These are phyloP conservation scores for Sphyrna mokarran DNA, from an alignment of 2,113 vertebrate species.

Conservation along the genomic window DNA sequence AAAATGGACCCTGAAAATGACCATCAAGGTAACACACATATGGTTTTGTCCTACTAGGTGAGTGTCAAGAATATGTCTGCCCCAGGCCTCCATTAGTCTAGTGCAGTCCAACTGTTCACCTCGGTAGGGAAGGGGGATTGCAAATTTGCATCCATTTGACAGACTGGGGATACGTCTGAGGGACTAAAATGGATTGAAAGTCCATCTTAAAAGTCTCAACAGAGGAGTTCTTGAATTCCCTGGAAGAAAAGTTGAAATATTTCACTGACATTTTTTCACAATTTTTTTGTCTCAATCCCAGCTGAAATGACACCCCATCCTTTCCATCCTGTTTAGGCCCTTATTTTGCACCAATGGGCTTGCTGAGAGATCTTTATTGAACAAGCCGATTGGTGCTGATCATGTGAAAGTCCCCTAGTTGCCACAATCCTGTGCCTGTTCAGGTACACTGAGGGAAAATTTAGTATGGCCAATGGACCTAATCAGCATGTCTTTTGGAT, in stretches of 20 bases:
- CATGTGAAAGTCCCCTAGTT: too few species aligned
- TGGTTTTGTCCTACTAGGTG: background rate
- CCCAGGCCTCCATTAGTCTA: background rate
- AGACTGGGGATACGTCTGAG: too few species aligned
- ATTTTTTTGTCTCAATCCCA: background rate
- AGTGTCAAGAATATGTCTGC: background rate
- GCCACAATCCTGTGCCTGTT: too few species aligned
- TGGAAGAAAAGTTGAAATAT: background rate
- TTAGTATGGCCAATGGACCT: too few species aligned
- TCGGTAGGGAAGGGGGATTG: background rate
- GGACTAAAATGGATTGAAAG: background rate
- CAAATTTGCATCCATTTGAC: background rate
- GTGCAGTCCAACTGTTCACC: too few species aligned
- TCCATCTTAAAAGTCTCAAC: background rate
- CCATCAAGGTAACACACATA: too few species aligned
- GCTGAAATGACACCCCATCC: background rate
- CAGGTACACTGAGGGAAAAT: too few species aligned
- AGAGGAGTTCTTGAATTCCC: background rate
- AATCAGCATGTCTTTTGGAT: too few species aligned
- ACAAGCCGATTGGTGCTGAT: too few species aligned
- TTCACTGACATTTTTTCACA: background rate
- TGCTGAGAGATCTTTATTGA: background rate
- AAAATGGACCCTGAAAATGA: background rate
- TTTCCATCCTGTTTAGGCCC: background rate
- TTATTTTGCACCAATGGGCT: too few species aligned